Conservation (phyloP, 2,888 invertebrate genomes). For the Copidosoma aretas region DNA sequence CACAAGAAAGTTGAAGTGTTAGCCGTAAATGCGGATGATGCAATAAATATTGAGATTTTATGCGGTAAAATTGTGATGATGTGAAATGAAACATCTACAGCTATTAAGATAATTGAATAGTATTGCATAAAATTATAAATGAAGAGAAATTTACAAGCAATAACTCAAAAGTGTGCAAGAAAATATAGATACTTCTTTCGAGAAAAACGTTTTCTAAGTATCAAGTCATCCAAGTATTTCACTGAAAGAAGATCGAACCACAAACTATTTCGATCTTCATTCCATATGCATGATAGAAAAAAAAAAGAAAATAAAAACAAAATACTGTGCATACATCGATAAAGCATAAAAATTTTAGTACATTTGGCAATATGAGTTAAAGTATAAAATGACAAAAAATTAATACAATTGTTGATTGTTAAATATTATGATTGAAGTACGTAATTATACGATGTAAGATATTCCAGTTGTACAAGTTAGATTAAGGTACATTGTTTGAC, state of each 20-base stretch:
- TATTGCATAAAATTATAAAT: background rate
- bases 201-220: background rate
- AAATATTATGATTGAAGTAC: too few relatives aligned
- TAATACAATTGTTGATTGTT: too few relatives aligned
- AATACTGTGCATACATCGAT: background rate
- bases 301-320: background rate
- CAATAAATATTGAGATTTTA: constrained; percentile 32
- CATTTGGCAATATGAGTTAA: too few relatives aligned
- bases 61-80: too few relatives aligned
- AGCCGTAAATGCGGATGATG: constrained; percentile 28
- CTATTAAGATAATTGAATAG: too few relatives aligned
- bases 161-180: constrained; percentile 31
- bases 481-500: too few relatives aligned
- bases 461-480: too few relatives aligned
- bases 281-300: too few relatives aligned
- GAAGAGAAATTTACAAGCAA: background rate
- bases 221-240: background rate
- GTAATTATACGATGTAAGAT: too few relatives aligned
- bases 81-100: too few relatives aligned
- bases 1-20: background rate
- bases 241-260: constrained; percentile 22
- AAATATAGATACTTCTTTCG: constrained; percentile 24
- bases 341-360: constrained; percentile 9
- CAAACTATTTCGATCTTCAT: constrained; percentile 27
- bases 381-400: too few relatives aligned